Base-by-base conservation (phyloP, 2,113 vertebrate species). In the Corvus moneduloides region DNA sequence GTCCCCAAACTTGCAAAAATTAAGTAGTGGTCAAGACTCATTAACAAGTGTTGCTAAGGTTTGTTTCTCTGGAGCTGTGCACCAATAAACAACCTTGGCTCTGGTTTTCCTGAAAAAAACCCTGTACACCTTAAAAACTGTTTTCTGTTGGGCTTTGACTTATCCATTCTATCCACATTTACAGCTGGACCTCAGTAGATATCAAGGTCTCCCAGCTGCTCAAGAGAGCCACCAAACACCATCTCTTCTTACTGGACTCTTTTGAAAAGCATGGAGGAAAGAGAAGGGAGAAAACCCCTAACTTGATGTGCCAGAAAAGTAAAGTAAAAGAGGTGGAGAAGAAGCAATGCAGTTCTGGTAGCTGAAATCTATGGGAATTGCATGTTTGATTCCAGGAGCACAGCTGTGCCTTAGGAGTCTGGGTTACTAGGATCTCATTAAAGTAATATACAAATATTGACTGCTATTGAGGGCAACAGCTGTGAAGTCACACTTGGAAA, bases 361-460 rank as follows among this genome's bases (percentile, higher is more conserved):
- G 75, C 56, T 59, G 56, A 68, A 86, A 56, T 87, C 54, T 61
- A 5, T 52, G 58, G 66, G 72, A 90, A 86, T 35, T 77, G 46
- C 44, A n/a, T 63, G 64, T 78, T 86, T 77, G 52, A 66, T 84
- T 95, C 48, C 54, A 82, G 87, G 75, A 74, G 75, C 76, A 67
- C 82, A 93, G 93, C 75, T 92, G 88, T 86, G 73, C 83, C 74
- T 71, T 71, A 86, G 48, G 63, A 93, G 75, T 32, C 73, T 90
- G 76, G 64, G 90, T 94, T 93, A 67, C 89, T 52, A 51, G 84
- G 54, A 92, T 69, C 71, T 93, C 75, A 67, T 93, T 94, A 68
- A 66, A 93, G 58, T 82, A 82, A 89, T 89, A 68, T 46, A 93
- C 79, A 95, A 93, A 94, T 96, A 95, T 87, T 95, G 93, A 94